Evolutionary conservation across 1,140 invertebrate species (phyloP).

Genomic region (Nasonia longicornis): DNA sequence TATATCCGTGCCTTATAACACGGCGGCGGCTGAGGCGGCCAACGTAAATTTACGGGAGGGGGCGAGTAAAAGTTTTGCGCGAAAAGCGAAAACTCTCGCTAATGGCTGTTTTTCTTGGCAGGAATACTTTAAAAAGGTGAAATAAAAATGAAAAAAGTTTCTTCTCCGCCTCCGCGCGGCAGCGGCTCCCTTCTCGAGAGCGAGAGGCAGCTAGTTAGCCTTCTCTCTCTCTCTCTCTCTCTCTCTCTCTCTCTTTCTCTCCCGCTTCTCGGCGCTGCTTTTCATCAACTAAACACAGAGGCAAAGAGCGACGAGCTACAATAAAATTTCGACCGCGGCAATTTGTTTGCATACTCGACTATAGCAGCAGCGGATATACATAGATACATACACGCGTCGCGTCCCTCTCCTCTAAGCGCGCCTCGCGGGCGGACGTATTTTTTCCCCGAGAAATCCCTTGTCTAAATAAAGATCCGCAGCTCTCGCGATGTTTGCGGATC

Average conservation of each 20-base stretch:
- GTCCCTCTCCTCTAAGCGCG: neutral
- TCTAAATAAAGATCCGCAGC: conserved; percentile 62
- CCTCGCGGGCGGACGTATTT: neutral
- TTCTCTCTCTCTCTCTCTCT: neutral
- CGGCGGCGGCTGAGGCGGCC: neutral
- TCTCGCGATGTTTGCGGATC: conserved; percentile 63
- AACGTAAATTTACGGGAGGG: conserved; percentile 60
- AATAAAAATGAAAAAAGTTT: conserved; percentile 66
- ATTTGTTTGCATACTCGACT: neutral
- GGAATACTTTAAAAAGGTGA: conserved; percentile 66
- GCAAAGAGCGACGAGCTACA: conserved; percentile 40
- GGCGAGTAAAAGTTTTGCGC: conserved; percentile 65
- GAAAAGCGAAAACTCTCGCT: conserved; percentile 69
- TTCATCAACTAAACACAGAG: conserved; percentile 28
- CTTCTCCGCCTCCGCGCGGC: conserved; percentile 34
- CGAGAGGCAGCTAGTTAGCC: neutral
- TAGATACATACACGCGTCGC: neutral
- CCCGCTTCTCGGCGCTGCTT: neutral
- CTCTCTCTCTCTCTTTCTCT: too few relatives aligned
- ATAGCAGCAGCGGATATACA: neutral
- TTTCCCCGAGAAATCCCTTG: conserved; percentile 54
- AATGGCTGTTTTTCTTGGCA: conserved; percentile 69
- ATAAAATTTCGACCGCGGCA: neutral
- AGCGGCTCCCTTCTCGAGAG: neutral
- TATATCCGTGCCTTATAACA: conserved; percentile 42